These are phyloP conservation scores for Cynocephalus volans DNA, from an alignment of 2,113 vertebrate species.

Conservation along the genomic window DNA sequence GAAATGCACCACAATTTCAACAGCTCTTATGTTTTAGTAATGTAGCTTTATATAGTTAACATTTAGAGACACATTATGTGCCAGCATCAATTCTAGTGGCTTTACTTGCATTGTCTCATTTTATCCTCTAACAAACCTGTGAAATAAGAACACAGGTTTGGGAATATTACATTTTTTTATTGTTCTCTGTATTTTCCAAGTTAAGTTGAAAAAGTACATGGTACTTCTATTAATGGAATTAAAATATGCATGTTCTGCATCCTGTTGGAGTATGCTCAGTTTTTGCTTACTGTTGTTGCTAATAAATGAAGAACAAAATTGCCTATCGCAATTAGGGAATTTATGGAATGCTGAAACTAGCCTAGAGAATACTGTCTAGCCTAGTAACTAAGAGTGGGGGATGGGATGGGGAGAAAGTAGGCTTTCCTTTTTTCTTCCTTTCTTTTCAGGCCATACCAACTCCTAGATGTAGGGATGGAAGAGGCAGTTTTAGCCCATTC, in stretches of 20 bases:
- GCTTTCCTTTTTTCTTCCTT: background rate
- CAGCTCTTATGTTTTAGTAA: background rate
- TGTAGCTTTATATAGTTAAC: background rate
- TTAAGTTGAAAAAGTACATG: background rate
- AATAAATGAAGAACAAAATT: background rate
- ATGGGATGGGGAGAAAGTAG: fast-evolving
- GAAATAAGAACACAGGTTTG: background rate
- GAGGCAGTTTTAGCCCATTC: background rate
- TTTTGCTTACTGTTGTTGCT: background rate
- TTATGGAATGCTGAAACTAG: slow-evolving; percentile 25
- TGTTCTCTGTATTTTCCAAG: background rate
- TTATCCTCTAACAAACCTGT: background rate
- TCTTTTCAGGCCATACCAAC: background rate
- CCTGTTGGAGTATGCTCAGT: background rate
- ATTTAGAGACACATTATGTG: background rate
- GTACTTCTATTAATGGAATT: background rate
- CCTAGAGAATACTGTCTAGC: background rate
- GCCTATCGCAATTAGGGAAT: background rate
- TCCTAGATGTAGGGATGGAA: background rate
- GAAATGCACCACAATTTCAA: background rate
- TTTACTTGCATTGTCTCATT: background rate
- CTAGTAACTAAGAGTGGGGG: background rate
- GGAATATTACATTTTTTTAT: background rate
- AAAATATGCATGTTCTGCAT: background rate
- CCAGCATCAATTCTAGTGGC: background rate